Evolutionary conservation across 2,113 vertebrate species (phyloP), one percentile per base, ranked within the genome.

Genomic region (Lagopus leucura): DNA sequence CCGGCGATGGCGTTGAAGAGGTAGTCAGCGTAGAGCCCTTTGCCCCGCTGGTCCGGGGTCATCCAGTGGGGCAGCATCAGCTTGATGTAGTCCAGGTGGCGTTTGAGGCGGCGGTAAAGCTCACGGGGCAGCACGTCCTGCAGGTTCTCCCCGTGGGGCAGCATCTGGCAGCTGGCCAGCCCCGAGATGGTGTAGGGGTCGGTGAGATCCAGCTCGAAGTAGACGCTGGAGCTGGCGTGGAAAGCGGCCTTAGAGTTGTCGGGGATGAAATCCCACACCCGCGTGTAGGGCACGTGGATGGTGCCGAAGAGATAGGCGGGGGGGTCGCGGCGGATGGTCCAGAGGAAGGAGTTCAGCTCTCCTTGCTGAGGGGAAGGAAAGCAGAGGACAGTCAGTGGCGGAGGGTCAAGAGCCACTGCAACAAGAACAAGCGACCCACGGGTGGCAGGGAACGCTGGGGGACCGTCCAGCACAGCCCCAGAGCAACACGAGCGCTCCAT

Each of bases 1-100:
- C 99, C 99, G 0, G 99, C 99, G 0, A 99, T 99, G 85, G 99
- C 99, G 0, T 99, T 99, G 97, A 99, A 99, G 63, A 99, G 98
- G 97, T 99, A 99, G 97, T 99, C 99, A 0, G 99, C 99, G 0
- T 99, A 99, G 6, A 99, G 98, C 76, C 99, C 99, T 42, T 99
- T 98, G 72, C 99, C 99, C 7, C 99, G 97, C 97, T 99, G 99
- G 34, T 99, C 99, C 0, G 99, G 98, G 6, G 99, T 99, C 99
- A 99, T 99, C 99, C 99, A 99, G 28, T 98, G 97, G 11, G 99
- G 99, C 98, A 99, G 99, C 99, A 99, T 99, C 96, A 99, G 98
- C 91, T 99, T 99, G 95, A 99, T 98, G 6, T 99, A 99, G 95
- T 99, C 99, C 97, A 99, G 97, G 98, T 99, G 99, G 88, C 99